Evolutionary conservation across 2,888 invertebrate species (phyloP).

Genomic region (Lypha dubia): DNA sequence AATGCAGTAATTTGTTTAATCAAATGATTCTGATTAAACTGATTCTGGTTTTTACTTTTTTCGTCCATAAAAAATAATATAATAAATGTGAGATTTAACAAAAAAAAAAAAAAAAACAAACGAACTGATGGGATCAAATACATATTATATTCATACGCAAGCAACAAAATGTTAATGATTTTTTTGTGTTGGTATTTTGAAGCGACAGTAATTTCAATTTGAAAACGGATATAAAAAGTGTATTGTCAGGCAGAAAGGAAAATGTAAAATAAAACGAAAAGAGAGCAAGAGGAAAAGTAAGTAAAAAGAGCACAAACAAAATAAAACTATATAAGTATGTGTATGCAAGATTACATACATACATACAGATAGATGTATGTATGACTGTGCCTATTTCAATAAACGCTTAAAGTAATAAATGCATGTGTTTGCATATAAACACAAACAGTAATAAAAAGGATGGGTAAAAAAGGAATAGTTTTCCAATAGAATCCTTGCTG

Average conservation of each 20-base stretch:
- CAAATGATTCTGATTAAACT: too few relatives aligned
- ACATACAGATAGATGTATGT: background rate
- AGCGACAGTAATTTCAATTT: conserved; percentile 16
- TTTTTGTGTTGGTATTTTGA: background rate
- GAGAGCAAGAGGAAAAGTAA: background rate
- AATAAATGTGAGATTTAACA: too few relatives aligned
- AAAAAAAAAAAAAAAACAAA: background rate
- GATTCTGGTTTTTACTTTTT: too few relatives aligned
- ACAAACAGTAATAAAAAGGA: background rate
- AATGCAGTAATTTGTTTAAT: too few relatives aligned
- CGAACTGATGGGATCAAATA: background rate
- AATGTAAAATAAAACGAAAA: background rate
- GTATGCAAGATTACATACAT: too few relatives aligned
- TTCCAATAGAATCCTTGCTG: background rate
- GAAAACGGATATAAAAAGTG: conserved; percentile 9
- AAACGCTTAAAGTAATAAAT: conserved; percentile 38
- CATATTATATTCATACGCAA: conserved; percentile 34
- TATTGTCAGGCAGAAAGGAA: background rate
- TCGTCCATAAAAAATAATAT: too few relatives aligned
- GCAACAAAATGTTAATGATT: background rate
- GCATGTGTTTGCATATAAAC: conserved; percentile 23
- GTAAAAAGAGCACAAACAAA: conserved; percentile 17
- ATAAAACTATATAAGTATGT: background rate
- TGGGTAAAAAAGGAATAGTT: background rate
- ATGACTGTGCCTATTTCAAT: conserved; percentile 13